Evolutionary conservation across 2,113 vertebrate species (phyloP).

Genomic region (Terrapene triunguis): DNA sequence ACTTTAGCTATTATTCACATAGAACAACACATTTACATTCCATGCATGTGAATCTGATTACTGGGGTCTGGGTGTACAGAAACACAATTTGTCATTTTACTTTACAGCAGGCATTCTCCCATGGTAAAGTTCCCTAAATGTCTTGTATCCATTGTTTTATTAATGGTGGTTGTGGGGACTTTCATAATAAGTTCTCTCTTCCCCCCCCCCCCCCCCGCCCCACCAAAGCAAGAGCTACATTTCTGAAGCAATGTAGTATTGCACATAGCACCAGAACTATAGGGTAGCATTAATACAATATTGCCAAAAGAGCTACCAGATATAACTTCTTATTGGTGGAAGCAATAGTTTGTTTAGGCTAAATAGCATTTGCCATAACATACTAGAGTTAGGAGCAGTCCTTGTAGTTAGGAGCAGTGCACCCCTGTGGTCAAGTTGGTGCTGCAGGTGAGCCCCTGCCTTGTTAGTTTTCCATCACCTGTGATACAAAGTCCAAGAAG

Average conservation of each 20-base stretch:
- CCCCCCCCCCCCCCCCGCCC: no score
- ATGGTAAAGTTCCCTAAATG: background rate
- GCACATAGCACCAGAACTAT: background rate
- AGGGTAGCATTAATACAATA: background rate
- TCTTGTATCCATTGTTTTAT: background rate
- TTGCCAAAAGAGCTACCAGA: background rate
- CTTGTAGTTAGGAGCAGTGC: background rate
- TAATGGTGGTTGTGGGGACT: background rate
- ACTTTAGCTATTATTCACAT: background rate
- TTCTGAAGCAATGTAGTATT: background rate
- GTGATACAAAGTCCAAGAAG: background rate
- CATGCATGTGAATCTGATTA: background rate
- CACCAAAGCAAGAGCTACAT: background rate
- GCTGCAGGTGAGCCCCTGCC: background rate
- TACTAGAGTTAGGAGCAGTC: background rate
- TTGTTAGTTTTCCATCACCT: background rate
- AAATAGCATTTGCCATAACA: background rate
- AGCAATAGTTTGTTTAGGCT: background rate
- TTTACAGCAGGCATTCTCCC: background rate
- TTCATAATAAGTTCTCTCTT: background rate
- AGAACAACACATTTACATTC: no score
- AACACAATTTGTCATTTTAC: background rate
- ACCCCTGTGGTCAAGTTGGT: background rate
- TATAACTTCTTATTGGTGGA: background rate
- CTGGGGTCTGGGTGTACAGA: background rate